These are phyloP conservation scores for Sminthurinus signatus DNA, from an alignment of 1,140 invertebrate genomes.

Conservation along the genomic window DNA sequence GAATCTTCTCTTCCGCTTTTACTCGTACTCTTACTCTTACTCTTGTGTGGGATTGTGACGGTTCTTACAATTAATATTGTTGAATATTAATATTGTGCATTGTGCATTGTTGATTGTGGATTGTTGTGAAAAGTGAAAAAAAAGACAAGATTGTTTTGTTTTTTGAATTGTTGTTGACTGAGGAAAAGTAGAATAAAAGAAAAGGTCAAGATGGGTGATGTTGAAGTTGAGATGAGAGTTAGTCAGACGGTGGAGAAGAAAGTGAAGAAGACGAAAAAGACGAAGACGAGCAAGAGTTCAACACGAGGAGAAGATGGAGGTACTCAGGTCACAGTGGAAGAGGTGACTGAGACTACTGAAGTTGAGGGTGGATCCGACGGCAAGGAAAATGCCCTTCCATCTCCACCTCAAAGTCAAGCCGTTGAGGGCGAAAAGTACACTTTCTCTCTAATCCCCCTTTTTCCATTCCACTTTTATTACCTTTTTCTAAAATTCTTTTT, in stretches of 20 bases:
- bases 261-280: constrained; percentile 80
- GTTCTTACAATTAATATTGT: too few species aligned
- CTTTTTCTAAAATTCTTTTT: too few species aligned
- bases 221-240: constrained; percentile 74
- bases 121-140: neutral
- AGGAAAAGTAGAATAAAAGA: neutral
- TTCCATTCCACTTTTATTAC: too few species aligned
- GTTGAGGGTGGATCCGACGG: constrained; percentile 17
- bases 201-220: constrained; percentile 63
- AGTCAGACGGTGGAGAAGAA: constrained; percentile 60
- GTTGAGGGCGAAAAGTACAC: constrained; percentile 39
- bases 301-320: constrained; percentile 57
- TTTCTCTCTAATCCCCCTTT: neutral
- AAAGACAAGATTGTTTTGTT: too few species aligned
- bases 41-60: neutral
- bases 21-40: neutral
- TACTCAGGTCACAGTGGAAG: constrained; percentile 62
- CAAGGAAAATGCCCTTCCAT: constrained; percentile 27
- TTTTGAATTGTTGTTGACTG: neutral
- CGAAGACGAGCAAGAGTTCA: constrained; percentile 58
- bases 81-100: too few species aligned
- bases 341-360: constrained; percentile 53
- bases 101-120: too few species aligned
- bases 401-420: too few species aligned
- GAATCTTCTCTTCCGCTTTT: neutral